A percentile compares a stretch with the other conserved stretches of the same genome.
Conservation (phyloP, 2,888 invertebrate species). For the Erannis defoliaria region DNA sequence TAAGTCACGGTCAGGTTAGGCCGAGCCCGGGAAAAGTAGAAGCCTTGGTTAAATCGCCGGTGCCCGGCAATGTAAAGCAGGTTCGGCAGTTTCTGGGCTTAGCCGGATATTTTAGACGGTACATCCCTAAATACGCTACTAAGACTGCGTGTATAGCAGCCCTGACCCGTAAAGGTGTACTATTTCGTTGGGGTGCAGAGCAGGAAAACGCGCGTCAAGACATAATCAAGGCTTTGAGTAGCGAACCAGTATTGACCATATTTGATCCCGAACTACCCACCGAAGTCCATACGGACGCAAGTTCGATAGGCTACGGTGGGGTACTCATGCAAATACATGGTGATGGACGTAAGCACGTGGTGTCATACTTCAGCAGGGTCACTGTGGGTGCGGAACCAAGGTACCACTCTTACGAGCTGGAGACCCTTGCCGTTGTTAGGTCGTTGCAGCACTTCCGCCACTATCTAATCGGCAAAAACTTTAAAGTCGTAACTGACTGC, state of each 20-base stretch:
- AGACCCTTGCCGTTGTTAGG: constrained; percentile 42
- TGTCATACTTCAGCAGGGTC: constrained; percentile 32
- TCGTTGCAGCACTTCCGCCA: constrained; percentile 46
- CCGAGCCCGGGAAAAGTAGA: constrained; percentile 4
- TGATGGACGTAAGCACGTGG: constrained; percentile 27
- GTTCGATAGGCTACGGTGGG: constrained; percentile 26
- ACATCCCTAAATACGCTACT: constrained; percentile 26
- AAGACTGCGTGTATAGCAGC: constrained; percentile 28
- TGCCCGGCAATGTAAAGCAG: neutral
- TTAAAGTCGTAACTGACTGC: constrained; percentile 50
- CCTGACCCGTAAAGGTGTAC: constrained; percentile 4
- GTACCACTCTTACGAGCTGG: constrained; percentile 46
- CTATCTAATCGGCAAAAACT: constrained; percentile 41
- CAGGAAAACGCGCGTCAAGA: constrained; percentile 19
- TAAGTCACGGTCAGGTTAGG: neutral
- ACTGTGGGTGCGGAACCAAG: constrained; percentile 41
- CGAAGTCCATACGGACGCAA: constrained; percentile 28
- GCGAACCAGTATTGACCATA: constrained; percentile 36
- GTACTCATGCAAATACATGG: constrained; percentile 30
- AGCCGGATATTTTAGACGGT: constrained; percentile 4
- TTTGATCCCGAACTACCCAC: constrained; percentile 34
- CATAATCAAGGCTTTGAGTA: constrained; percentile 24
- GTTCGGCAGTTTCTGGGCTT: constrained; percentile 14
- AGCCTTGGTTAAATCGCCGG: neutral
- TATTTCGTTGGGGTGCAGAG: constrained; percentile 25